Evolutionary conservation across 2,797 vertebrate genomes (phyloP).

Genomic region (Anguilla obscura): DNA sequence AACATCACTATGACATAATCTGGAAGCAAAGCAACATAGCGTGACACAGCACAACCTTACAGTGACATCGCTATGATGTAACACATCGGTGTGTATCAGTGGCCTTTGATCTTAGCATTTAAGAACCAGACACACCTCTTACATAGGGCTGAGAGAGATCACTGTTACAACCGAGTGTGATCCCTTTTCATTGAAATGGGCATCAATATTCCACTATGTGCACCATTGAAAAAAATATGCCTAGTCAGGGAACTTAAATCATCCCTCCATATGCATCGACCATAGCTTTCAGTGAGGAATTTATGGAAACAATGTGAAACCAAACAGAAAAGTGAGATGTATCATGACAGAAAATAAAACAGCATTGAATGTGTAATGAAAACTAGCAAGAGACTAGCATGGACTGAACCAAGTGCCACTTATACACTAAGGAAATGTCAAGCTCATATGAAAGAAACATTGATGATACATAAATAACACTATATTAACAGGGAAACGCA

Average conservation of each 20-base stretch:
- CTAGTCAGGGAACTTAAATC: neutral
- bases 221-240: neutral
- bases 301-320: neutral
- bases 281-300: conserved; percentile 2
- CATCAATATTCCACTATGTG: neutral
- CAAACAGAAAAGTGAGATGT: neutral
- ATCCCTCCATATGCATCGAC: neutral
- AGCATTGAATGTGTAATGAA: no score
- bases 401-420: no score
- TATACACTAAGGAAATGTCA: no score
- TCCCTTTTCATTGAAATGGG: neutral
- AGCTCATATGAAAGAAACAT: no score
- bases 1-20: neutral
- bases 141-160: neutral
- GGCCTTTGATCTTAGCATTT: neutral
- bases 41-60: neutral
- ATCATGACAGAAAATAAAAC: no score
- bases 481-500: no score
- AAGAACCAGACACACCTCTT: neutral
- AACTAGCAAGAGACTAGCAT: no score
- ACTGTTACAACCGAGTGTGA: neutral
- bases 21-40: neutral
- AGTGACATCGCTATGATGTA: neutral
- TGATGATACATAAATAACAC: no score
- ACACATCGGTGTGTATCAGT: neutral